Evolutionary conservation across 2,113 vertebrate species (phyloP).

Genomic region (Tiliqua scincoides): DNA sequence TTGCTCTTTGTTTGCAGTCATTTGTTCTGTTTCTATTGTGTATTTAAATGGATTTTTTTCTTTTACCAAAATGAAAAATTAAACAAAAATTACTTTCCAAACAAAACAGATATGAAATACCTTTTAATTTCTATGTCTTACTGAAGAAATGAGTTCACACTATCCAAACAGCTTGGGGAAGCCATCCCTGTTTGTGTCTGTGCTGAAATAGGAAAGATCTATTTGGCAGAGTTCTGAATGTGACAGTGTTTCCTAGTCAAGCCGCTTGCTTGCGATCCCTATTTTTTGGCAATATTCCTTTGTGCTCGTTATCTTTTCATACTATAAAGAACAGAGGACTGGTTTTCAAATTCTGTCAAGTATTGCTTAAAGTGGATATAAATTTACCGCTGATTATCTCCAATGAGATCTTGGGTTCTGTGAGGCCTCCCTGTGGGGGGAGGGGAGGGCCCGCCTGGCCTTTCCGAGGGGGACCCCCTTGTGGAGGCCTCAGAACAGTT

Average conservation of each 20-base stretch:
- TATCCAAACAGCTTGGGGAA: background rate
- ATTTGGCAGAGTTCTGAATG: background rate
- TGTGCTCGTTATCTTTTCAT: background rate
- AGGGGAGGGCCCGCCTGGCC: too few species aligned
- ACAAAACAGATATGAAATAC: background rate
- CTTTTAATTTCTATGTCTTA: background rate
- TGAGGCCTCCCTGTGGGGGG: too few species aligned
- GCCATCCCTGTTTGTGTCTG: background rate
- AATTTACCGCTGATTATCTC: constrained; percentile 28
- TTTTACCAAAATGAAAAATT: too few species aligned
- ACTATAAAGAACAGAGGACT: background rate
- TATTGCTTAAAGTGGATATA: background rate
- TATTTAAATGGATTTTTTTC: too few species aligned
- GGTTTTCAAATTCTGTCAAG: background rate
- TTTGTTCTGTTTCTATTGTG: too few species aligned
- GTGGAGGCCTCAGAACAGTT: too few species aligned
- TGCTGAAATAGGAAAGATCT: background rate
- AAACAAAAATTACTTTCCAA: background rate
- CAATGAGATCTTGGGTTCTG: too few species aligned
- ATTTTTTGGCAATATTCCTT: background rate
- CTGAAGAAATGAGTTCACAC: fast-evolving
- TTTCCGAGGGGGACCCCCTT: too few species aligned
- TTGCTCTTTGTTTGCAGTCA: too few species aligned
- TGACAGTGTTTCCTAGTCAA: background rate
- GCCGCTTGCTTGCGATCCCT: background rate